phyloP scores from a whole-genome alignment of 2,888 invertebrate genomes.

The Acleris cristana region DNA sequence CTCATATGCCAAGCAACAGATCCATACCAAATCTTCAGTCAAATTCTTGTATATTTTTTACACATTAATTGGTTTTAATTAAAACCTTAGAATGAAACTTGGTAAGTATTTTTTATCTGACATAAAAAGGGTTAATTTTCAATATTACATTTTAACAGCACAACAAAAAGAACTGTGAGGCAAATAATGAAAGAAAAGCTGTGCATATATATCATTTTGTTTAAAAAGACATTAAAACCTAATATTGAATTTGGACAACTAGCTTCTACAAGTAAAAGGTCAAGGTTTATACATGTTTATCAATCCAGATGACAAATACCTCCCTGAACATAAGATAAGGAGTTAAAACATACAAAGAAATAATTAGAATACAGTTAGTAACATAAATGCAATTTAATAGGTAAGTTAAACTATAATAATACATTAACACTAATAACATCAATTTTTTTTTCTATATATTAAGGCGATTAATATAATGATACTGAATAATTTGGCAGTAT shows the following conservation, averaged over 20 bases:
- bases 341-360: constrained; percentile 19
- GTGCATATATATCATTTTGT: constrained; percentile 43
- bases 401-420: constrained; percentile 23
- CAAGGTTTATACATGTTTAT: constrained; percentile 23
- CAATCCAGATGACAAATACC: constrained; percentile 29
- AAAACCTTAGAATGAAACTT: too few species aligned
- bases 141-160: constrained; percentile 19
- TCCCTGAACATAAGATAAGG: constrained; percentile 41
- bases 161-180: constrained; percentile 38
- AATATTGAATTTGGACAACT: constrained; percentile 37
- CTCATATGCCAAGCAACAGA: too few species aligned
- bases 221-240: constrained; percentile 18
- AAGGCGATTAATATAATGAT: constrained; percentile 21
- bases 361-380: constrained; percentile 20
- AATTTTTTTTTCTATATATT: constrained; percentile 16
- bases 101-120: too few species aligned
- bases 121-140: constrained; percentile 1
- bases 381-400: constrained; percentile 30
- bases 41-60: too few species aligned
- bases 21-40: too few species aligned
- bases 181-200: constrained; percentile 55
- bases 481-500: constrained; percentile 17
- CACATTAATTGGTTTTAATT: too few species aligned
- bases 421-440: constrained; percentile 28
- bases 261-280: constrained; percentile 30